Conservation (phyloP, 2,888 invertebrate genomes). For the Panzeria rudis region DNA sequence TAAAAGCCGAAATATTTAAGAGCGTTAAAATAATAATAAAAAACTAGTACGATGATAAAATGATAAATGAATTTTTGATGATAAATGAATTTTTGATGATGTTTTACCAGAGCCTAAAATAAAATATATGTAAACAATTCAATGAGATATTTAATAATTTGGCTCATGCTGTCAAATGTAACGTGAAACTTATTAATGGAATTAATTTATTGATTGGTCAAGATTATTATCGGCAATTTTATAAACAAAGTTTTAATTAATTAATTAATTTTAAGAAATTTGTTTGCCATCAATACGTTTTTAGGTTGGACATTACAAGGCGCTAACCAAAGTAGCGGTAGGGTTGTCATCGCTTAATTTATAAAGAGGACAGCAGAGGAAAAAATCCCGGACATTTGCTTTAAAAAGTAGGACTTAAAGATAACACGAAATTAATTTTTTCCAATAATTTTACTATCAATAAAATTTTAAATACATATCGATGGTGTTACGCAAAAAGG, state of each 20-base stretch:
- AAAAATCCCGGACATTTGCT: no score
- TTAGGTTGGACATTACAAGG: conserved; percentile 65
- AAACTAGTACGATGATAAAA: conserved; percentile 54
- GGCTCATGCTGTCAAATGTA: conserved; percentile 35
- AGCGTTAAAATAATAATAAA: conserved; percentile 54
- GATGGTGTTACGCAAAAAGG: no score
- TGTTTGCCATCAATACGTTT: conserved; percentile 66
- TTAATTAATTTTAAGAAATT: conserved; percentile 38
- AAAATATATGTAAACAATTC: neutral
- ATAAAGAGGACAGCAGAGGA: no score
- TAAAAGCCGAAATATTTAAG: conserved; percentile 37
- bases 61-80: conserved; percentile 45
- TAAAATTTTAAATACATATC: no score
- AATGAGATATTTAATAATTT: conserved; percentile 11
- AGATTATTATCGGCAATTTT: conserved; percentile 68
- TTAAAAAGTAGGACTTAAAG: no score
- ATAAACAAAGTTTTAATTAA: conserved; percentile 40
- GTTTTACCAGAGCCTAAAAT: conserved; percentile 51
- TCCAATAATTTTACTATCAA: no score
- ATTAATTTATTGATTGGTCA: conserved; percentile 67
- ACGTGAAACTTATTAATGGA: conserved; percentile 19
- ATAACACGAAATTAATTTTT: no score
- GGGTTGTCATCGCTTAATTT: no score
- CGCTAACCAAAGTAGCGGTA: no score
- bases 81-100: conserved; percentile 62